Conservation (phyloP, 2,888 invertebrate genomes). For the Lochmaea crataegi region DNA sequence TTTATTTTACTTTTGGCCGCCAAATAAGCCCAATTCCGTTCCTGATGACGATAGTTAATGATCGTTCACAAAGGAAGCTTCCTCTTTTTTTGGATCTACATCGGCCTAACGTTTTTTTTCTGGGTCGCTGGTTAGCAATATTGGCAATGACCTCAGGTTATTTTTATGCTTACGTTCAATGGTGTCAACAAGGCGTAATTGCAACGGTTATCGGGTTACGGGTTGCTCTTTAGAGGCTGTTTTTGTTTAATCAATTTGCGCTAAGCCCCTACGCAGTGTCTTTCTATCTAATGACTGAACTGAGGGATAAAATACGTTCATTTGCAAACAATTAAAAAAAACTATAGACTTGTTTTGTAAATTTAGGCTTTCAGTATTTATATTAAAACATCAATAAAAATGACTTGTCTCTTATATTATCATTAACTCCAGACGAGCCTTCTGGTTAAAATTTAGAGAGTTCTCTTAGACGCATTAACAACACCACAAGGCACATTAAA, state of each 20-base stretch:
- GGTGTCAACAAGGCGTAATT: background rate
- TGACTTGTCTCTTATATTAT: background rate
- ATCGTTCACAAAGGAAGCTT: background rate
- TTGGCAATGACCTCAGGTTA: slow-evolving; percentile 1
- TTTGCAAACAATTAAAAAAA: too few species aligned
- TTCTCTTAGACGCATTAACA: background rate
- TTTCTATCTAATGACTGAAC: too few species aligned
- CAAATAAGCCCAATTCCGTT: background rate
- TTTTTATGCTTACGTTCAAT: background rate
- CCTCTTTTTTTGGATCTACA: background rate
- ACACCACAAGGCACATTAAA: background rate
- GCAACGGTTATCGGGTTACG: background rate
- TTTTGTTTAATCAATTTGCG: background rate
- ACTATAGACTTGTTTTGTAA: too few species aligned
- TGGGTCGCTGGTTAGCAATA: background rate
- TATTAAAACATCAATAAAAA: background rate
- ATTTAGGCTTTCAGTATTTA: background rate
- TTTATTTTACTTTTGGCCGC: background rate
- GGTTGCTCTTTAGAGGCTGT: background rate
- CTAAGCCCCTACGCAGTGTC: too few species aligned
- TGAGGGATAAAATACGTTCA: too few species aligned
- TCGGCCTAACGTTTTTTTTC: background rate
- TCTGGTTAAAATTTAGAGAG: background rate
- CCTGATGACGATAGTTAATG: background rate
- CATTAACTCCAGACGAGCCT: background rate